Conservation (phyloP, 2,797 vertebrate species). For the Aldrovandia affinis region DNA sequence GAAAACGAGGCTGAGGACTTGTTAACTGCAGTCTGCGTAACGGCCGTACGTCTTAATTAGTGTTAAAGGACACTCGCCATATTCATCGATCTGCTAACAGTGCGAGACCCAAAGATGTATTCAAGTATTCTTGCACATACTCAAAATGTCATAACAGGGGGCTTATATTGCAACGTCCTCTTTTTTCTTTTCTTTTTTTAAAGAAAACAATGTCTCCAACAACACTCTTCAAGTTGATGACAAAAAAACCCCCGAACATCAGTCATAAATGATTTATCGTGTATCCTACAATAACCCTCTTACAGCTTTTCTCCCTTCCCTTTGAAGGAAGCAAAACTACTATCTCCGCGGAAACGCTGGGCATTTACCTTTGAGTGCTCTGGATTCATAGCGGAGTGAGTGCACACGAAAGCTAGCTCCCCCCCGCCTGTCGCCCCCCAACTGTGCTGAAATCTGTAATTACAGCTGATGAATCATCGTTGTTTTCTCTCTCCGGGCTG, state of each 20-base stretch:
- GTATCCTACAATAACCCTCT: background rate
- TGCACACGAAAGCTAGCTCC: background rate
- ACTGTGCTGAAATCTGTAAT: too few species aligned
- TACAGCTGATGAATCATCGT: slow-evolving; percentile 56
- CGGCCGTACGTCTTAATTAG: slow-evolving; percentile 47
- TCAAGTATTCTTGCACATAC: background rate
- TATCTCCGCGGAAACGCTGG: background rate
- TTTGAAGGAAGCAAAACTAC: background rate
- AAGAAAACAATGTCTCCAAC: background rate
- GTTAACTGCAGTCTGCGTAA: slow-evolving; percentile 57
- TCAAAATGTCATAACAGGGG: background rate
- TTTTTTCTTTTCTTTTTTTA: background rate
- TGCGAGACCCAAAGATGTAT: background rate
- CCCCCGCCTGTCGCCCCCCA: too few species aligned
- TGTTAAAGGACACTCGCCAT: slow-evolving; percentile 13
- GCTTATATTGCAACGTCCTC: background rate
- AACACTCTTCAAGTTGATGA: background rate
- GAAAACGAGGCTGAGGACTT: slow-evolving; percentile 39
- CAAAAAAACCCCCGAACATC: slow-evolving; percentile 17
- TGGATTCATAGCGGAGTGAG: background rate
- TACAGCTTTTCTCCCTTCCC: background rate
- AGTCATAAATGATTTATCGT: slow-evolving; percentile 14
- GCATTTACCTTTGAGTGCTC: background rate
- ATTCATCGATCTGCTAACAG: slow-evolving; percentile 7
- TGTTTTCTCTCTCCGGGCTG: slow-evolving; percentile 49